Conservation (phyloP, 2,888 invertebrate genomes). For the Cancer borealis region DNA sequence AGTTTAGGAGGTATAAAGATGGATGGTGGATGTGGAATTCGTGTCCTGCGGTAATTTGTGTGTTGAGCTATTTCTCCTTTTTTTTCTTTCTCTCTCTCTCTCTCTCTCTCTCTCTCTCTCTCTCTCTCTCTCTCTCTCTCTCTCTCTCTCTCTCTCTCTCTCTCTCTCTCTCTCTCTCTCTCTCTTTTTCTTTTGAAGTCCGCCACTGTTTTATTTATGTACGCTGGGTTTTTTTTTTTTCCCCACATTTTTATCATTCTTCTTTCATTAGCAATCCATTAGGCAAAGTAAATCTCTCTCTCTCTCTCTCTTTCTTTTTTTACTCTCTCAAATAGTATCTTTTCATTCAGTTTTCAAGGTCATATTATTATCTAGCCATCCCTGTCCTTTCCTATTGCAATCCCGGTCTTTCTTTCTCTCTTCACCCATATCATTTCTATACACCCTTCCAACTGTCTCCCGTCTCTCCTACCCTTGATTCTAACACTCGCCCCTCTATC, state of each 20-base stretch:
- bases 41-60: constrained; percentile 34
- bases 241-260: neutral
- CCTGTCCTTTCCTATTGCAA: constrained; percentile 1
- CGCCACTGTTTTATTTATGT: constrained; percentile 5
- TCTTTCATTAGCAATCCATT: neutral
- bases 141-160: neutral
- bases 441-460: constrained; percentile 15
- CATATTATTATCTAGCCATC: neutral
- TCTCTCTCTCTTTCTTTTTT: neutral
- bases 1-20: constrained; percentile 25
- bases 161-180: constrained; percentile 24
- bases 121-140: neutral
- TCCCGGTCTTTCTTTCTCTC: neutral
- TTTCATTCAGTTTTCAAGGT: neutral
- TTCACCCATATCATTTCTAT: constrained; percentile 34
- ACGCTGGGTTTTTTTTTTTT: neutral
- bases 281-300: neutral
- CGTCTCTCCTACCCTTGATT: neutral
- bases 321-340: neutral
- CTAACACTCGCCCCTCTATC: constrained; percentile 46
- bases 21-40: constrained; percentile 8
- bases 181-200: neutral
- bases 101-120: neutral
- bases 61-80: neutral
- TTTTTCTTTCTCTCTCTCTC: neutral